Conservation (phyloP, 2,888 invertebrate species). For the Agrochola lota region DNA sequence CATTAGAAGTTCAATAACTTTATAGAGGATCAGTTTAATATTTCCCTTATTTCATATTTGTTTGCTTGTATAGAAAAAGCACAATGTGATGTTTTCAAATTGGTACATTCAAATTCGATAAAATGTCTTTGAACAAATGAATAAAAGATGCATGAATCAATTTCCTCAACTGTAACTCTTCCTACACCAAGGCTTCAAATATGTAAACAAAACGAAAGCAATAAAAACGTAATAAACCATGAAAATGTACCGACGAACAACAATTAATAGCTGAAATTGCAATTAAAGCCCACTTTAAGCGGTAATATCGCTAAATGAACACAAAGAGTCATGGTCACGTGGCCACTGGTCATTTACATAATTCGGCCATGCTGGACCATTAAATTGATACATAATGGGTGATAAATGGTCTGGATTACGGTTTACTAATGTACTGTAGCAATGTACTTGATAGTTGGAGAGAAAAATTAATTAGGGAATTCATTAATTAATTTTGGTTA, state of each 20-base stretch:
- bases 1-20: no score
- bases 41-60: no score
- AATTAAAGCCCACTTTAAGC: conserved; percentile 47
- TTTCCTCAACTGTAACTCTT: background rate
- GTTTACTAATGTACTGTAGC: conserved; percentile 18
- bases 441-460: background rate
- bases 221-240: conserved; percentile 39
- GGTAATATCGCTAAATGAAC: conserved; percentile 46
- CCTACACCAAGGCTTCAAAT: background rate
- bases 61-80: no score
- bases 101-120: no score
- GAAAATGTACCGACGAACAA: conserved; percentile 22
- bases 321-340: conserved; percentile 44
- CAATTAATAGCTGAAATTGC: conserved; percentile 42
- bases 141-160: background rate
- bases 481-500: no score
- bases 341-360: conserved; percentile 62
- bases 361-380: conserved; percentile 33
- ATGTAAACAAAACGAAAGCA: conserved; percentile 9
- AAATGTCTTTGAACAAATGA: no score
- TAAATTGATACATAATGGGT: conserved; percentile 54
- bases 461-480: no score
- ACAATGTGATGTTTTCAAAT: no score
- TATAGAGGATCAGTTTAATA: no score
- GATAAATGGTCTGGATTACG: conserved; percentile 43